These are phyloP conservation scores for Apotomis capreana DNA, from an alignment of 2,888 invertebrate genomes.

Conservation along the genomic window DNA sequence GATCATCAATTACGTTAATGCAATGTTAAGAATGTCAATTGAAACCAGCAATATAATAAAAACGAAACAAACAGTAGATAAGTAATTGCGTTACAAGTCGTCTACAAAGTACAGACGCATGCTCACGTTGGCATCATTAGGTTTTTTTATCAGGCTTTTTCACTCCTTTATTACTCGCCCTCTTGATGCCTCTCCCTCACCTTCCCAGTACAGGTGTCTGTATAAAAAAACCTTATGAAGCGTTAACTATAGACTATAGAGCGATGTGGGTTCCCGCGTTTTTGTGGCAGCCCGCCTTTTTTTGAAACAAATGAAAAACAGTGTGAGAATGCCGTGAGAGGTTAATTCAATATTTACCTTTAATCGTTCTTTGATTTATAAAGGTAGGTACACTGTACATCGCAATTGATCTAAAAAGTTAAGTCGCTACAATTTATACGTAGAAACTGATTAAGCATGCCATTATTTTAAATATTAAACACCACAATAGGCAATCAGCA, in stretches of 20 bases:
- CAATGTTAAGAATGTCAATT: slow-evolving; percentile 3
- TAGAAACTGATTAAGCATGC: neutral
- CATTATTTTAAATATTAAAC: neutral
- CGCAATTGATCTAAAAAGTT: neutral
- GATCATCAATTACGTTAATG: too few relatives aligned
- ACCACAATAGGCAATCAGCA: neutral
- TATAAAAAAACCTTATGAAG: slow-evolving; percentile 54
- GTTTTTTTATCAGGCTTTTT: slow-evolving; percentile 55
- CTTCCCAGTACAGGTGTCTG: slow-evolving; percentile 65
- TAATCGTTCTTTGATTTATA: slow-evolving; percentile 14
- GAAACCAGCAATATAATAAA: slow-evolving; percentile 28
- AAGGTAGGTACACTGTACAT: neutral
- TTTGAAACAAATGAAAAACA: slow-evolving; percentile 35
- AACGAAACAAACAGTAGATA: slow-evolving; percentile 12
- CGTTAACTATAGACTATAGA: slow-evolving; percentile 57
- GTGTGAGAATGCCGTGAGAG: slow-evolving; percentile 38
- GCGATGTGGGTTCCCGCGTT: slow-evolving; percentile 63
- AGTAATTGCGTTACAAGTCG: slow-evolving; percentile 27
- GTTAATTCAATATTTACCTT: slow-evolving; percentile 36
- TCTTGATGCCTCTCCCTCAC: slow-evolving; percentile 57
- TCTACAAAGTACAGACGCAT: slow-evolving; percentile 47
- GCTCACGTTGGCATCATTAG: slow-evolving; percentile 71
- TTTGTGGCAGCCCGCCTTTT: slow-evolving; percentile 54
- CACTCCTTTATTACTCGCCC: slow-evolving; percentile 50
- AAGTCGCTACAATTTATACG: neutral